Percentiles rank a stretch among this genome's conserved stretches.
Conservation (phyloP, 2,113 vertebrate genomes). For the Notothenia rossii region DNA sequence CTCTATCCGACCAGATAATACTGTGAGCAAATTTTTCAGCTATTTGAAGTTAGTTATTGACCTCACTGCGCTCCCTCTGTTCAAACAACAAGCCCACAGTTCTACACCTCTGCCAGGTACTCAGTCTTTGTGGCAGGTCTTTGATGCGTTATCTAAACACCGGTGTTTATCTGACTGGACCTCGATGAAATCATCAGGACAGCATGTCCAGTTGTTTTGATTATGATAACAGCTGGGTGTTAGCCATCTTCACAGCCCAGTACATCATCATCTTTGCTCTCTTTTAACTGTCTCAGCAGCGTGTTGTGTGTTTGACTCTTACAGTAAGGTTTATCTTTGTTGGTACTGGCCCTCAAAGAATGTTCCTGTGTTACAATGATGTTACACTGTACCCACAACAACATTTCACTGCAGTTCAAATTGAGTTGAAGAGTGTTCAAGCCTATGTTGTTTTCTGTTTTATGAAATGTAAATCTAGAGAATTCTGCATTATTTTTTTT, state of each 20-base stretch:
- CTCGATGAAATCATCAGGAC: conserved; percentile 63
- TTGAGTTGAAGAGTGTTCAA: not conserved
- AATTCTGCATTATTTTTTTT: not conserved
- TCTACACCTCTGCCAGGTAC: conserved; percentile 71
- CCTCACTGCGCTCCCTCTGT: conserved; percentile 66
- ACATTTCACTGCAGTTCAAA: not conserved
- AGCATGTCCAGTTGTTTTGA: conserved; percentile 69
- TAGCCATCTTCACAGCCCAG: conserved; percentile 24
- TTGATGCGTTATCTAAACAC: conserved; percentile 75
- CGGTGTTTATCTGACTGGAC: conserved; percentile 61
- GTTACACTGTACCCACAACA: not conserved
- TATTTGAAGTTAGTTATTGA: conserved; percentile 72
- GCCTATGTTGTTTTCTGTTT: not conserved
- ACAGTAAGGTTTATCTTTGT: conserved; percentile 7
- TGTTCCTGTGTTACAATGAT: conserved; percentile 6
- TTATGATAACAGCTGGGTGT: conserved; percentile 65
- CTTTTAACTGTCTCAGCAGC: conserved; percentile 12
- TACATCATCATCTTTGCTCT: conserved; percentile 17
- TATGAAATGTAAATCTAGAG: not conserved
- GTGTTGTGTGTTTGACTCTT: not conserved
- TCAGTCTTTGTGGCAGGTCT: conserved; percentile 70
- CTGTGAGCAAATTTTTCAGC: conserved; percentile 46
- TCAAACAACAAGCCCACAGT: conserved; percentile 66
- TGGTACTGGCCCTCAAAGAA: not conserved
- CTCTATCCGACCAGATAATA: conserved; percentile 14